Conservation (phyloP, 1,140 invertebrate genomes). For the Chionoecetes opilio region DNA sequence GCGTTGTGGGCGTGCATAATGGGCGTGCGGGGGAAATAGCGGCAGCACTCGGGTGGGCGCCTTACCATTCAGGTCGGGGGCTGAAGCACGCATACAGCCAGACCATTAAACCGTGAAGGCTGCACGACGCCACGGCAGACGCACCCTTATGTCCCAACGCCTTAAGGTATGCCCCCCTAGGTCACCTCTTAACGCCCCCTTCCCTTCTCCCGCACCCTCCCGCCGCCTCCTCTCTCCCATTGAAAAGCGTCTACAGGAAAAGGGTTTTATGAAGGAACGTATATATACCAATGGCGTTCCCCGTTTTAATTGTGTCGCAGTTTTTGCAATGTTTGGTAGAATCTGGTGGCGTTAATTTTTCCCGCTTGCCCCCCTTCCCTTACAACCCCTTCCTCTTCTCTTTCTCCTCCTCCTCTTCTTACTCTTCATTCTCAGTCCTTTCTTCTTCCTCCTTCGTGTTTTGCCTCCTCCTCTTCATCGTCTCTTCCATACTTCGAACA, state of each 20-base stretch:
- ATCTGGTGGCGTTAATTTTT: slow-evolving; percentile 56
- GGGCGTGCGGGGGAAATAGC: slow-evolving; percentile 62
- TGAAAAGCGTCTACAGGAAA: slow-evolving; percentile 69
- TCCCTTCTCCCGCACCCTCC: not conserved
- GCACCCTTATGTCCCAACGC: slow-evolving; percentile 8
- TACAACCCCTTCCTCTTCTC: too few species aligned
- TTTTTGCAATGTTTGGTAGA: slow-evolving; percentile 66
- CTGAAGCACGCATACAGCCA: slow-evolving; percentile 69
- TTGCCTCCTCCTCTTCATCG: not conserved
- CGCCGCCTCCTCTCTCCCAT: slow-evolving; percentile 43
- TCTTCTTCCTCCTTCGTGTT: not conserved
- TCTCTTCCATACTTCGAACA: not conserved
- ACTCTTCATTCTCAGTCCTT: not conserved
- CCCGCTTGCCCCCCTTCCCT: not conserved
- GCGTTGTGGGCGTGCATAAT: slow-evolving; percentile 62
- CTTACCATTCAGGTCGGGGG: slow-evolving; percentile 59
- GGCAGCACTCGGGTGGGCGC: slow-evolving; percentile 59
- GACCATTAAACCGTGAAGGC: slow-evolving; percentile 73
- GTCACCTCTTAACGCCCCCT: not conserved
- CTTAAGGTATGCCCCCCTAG: not conserved
- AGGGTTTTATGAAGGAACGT: slow-evolving; percentile 69
- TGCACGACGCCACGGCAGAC: not conserved
- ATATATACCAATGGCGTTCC: slow-evolving; percentile 29
- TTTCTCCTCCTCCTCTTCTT: not conserved
- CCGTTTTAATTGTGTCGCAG: slow-evolving; percentile 67